Evolutionary conservation across 2,113 vertebrate genomes (phyloP).

Genomic region (Limanda limanda): DNA sequence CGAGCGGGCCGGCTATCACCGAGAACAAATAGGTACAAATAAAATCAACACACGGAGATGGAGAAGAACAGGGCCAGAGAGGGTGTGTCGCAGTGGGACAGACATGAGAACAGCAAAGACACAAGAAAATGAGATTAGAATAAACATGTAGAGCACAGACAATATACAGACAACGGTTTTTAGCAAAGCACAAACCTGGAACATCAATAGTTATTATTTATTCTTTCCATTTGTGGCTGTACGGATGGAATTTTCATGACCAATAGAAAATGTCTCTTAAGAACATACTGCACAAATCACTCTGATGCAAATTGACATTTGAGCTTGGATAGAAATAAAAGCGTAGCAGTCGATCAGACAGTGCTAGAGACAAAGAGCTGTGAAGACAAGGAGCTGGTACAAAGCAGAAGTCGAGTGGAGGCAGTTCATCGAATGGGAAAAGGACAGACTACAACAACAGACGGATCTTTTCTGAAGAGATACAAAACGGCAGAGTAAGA

Average conservation of each 20-base stretch:
- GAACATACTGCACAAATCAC: background rate
- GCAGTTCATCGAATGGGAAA: background rate
- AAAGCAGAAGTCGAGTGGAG: background rate
- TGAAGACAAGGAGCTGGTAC: background rate
- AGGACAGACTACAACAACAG: background rate
- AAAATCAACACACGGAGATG: constrained; percentile 46
- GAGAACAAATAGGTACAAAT: constrained; percentile 68
- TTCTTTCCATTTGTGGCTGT: background rate
- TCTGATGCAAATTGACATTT: too few relatives aligned
- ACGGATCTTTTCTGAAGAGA: constrained; percentile 4
- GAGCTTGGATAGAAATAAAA: background rate
- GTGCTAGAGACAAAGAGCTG: background rate
- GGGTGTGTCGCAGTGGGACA: background rate
- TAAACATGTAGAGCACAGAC: background rate
- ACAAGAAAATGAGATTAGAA: constrained; percentile 25
- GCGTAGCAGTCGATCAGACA: too few relatives aligned
- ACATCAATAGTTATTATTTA: background rate
- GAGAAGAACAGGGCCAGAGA: constrained; percentile 2
- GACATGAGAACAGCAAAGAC: constrained; percentile 12
- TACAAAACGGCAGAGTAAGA: background rate
- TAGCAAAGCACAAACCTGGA: constrained; percentile 2
- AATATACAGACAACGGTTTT: background rate
- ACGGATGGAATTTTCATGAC: too few relatives aligned
- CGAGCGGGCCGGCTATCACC: constrained; percentile 88
- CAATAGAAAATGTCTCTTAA: background rate